Conservation (phyloP, 2,797 vertebrate species). For the Triplophysa yarkandensis region DNA sequence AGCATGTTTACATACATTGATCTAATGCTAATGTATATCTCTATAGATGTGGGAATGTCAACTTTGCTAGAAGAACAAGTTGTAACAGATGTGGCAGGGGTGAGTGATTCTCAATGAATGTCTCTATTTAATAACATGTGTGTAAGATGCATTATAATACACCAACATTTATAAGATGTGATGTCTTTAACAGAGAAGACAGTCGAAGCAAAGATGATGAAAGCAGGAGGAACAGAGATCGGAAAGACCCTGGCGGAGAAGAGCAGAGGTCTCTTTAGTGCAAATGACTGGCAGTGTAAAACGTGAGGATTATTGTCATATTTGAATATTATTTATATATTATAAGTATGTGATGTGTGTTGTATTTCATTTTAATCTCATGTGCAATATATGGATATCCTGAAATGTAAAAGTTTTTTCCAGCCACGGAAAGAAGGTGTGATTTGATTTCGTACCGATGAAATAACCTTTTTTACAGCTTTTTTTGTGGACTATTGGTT, state of each 20-base stretch:
- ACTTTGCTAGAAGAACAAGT: constrained; percentile 96
- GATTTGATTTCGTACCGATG: too few species aligned
- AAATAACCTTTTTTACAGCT: too few species aligned
- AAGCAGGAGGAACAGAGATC: constrained; percentile 97
- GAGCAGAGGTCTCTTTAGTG: constrained; percentile 95
- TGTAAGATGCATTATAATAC: background rate
- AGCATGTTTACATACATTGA: background rate
- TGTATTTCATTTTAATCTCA: too few species aligned
- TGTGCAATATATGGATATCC: too few species aligned
- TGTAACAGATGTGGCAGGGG: constrained; percentile 95
- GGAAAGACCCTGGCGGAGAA: constrained; percentile 98
- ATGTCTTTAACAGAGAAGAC: constrained; percentile 84
- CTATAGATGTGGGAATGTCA: constrained; percentile 94
- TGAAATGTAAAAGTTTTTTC: too few species aligned
- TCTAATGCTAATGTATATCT: background rate
- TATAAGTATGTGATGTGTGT: too few species aligned
- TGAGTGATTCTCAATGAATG: constrained; percentile 60
- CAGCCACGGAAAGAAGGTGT: too few species aligned
- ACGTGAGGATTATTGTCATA: constrained; percentile 76
- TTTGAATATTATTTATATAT: background rate
- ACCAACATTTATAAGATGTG: too few species aligned
- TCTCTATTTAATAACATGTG: background rate
- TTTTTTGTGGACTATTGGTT: too few species aligned
- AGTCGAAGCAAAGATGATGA: constrained; percentile 98
- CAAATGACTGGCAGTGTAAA: constrained; percentile 99